Base-by-base conservation (phyloP, 2,888 invertebrate genomes). In the Caenorhabditis sinica region DNA sequence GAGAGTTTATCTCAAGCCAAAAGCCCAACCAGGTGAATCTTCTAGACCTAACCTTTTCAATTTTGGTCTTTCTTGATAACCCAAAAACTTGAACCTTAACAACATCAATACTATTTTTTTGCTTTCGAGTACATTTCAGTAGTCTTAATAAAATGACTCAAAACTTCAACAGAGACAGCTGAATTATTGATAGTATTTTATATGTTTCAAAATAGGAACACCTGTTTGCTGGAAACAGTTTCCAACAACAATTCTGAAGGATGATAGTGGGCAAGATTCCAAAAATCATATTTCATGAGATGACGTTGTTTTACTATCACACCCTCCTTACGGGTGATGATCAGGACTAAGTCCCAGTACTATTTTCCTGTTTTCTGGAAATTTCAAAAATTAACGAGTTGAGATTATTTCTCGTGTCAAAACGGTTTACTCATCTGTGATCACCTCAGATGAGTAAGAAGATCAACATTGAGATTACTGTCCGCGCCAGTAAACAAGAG, bases 341-440 rank as follows among this genome's bases (percentile, higher is more conserved):
- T 51, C 51, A 51, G 20, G 23, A 20, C 51, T 51, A 51, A 51
- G 51, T 23, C 23, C 51, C 4, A 51, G 51, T 51, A 51, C 51
- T 51, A 56, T 28, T 11, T 56, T 56, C 28, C 28, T 23, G 53
- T 53, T 53, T 51, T 53, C 9, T 53, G 4, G 23, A 8, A 53
- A 53, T 23, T 53, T 53, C n/a, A 1, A 23, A 23, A 9, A 6
- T 53, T 23, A 33, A n/a, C n/a, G 4, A 33, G 33, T 4, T 33
- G 33, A 33, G 8, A 33, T 40, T 6, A 11, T 40, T 40, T 40
- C 13, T 13, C 13, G 13, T 40, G 11, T 13, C 40, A 2, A 33
- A 61, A 61, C 58, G 17, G 33, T 60, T 23, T 36, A 61, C 61
- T 61, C 61, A 61, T 40, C 61, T 61, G 6, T 61, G 61, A 61